Base-by-base conservation (phyloP, 2,888 invertebrate species). In the Panzeria rudis region DNA sequence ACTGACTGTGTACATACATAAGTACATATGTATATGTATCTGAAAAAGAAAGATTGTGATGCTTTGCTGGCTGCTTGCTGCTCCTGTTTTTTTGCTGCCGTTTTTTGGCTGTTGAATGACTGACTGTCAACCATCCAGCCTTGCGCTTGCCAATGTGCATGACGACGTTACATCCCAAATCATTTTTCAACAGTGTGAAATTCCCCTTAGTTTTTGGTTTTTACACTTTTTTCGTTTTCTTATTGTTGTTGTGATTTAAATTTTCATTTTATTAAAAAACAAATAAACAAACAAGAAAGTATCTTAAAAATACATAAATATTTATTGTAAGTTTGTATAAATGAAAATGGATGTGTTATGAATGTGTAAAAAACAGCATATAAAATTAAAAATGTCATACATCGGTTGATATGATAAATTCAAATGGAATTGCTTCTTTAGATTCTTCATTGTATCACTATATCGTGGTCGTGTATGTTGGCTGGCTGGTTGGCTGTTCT, bases 91-190 rank as follows among this genome's bases (percentile, higher is more conserved):
- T n/a, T n/a, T 38, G 71, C 50, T 80, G 72, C 59, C 50, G 47
- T 64, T n/a, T n/a, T n/a, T 71, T 79, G 62, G 64, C 41, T 84
- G 81, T 62, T 82, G 85, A 85, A 82, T 85, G 85, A 82, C 85
- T 85, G 85, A 85, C 82, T 85, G 82, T 85, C 82, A 85, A 71
- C 82, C 85, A 84, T 82, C 71, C 85, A 82, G 81, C 66, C 54
- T 64, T 59, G 73, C 59, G 61, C 56, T 61, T 72, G 62, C 79
- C 83, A 79, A 69, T 77, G 83, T 79, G 78, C 85, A 82, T 82
- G 86, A 87, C 88, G 89, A 87, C 88, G 89, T 89, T 90, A 89
- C 90, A 89, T 90, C 90, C 90, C 90, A 90, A 90, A 90, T 89
- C 86, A 90, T 90, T 90, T 90, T 88, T 85, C 87, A 89, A 88